Base-by-base conservation (phyloP, 2,113 vertebrate species). In the Eulacestoma nigropectus region DNA sequence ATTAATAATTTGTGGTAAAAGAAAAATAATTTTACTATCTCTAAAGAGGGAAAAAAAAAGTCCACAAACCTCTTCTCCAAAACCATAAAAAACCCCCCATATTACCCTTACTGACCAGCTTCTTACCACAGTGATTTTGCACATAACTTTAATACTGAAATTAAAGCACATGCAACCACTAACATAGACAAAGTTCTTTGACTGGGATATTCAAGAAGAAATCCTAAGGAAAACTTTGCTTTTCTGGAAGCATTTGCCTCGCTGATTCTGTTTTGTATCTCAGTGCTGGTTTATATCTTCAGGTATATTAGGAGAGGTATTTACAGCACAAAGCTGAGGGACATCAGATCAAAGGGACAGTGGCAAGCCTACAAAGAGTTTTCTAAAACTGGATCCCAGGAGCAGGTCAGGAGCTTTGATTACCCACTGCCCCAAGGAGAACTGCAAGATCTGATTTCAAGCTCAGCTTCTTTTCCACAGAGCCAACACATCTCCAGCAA, bases 61-160 rank as follows among this genome's bases (percentile, higher is more conserved):
- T 26, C 22, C 20, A 25, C 33, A 75, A 82, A 39, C 2, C 14
- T 29, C 17, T 49, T 67, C 16, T 57, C 11, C 29, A 59, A 73
- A 68, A 3, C 21, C 3, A 52, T 16, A 3, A 44, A 49, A 77
- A 17, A 3, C 3, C 3, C 3, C 3, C 0, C 2, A 2, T 6
- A 59, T 41, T 53, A 22, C 3, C 10, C 25, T 27, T 8, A 22
- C 2, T 18, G 22, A 44, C 15, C 12, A 56, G 8, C 47, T 75
- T 69, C 46, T 80, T 21, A 23, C 11, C 4, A n/a, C 42, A 50
- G 27, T 16, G 7, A 55, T 26, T 87, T 70, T 60, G 37, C 20
- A 60, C 10, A 6, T 8, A 62, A 29, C 6, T 69, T 49, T 16
- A 56, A 76, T 23, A 60, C 7, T 56, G 59, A 80, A 84, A 63